Evolutionary conservation across 2,113 vertebrate species (phyloP).

Genomic region (Carlito syrichta): DNA sequence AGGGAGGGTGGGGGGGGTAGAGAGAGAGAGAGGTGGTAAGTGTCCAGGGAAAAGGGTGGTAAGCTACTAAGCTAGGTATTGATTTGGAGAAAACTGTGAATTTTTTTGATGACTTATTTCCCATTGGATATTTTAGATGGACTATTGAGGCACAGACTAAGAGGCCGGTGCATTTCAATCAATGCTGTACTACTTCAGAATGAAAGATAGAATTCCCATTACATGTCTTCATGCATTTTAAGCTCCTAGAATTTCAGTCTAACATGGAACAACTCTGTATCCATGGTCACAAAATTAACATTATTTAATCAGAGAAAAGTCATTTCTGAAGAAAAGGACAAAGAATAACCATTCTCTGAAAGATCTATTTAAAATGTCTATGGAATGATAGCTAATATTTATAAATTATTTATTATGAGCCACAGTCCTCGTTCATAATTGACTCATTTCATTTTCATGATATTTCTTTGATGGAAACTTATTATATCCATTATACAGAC

Average conservation of each 20-base stretch:
- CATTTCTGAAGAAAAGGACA: neutral
- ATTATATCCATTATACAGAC: neutral
- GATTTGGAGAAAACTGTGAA: neutral
- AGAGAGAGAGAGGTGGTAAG: neutral
- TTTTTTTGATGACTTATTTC: neutral
- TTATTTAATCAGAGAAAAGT: neutral
- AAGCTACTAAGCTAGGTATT: neutral
- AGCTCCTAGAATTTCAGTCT: neutral
- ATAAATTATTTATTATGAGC: neutral
- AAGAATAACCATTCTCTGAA: neutral
- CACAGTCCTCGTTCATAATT: neutral
- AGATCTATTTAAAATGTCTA: neutral
- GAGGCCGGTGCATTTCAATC: neutral
- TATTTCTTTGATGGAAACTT: neutral
- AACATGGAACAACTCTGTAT: neutral
- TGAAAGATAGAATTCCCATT: neutral
- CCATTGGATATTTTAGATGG: neutral
- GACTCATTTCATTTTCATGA: neutral
- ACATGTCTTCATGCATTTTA: neutral
- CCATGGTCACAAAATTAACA: neutral
- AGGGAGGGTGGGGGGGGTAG: accelerated
- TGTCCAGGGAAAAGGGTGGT: neutral
- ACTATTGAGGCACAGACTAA: neutral
- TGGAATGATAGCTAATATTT: neutral
- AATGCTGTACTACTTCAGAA: neutral